Conservation (phyloP, 2,888 invertebrate species). For the Orthosia gothica region DNA sequence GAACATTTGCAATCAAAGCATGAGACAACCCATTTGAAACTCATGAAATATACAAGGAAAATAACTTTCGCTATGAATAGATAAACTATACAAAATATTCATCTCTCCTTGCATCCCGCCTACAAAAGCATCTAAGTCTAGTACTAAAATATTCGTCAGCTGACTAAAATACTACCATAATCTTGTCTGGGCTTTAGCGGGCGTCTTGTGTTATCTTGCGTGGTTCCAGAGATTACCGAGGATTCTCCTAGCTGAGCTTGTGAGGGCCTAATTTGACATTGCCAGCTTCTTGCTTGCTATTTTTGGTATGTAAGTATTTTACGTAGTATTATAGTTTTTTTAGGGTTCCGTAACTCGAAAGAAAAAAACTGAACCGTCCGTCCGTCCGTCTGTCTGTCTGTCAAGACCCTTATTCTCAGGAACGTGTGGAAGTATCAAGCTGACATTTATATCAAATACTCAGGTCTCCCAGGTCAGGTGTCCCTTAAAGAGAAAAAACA, state of each 20-base stretch:
- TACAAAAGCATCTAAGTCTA: conserved; percentile 30
- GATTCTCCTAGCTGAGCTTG: conserved; percentile 62
- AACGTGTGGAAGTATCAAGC: too few species aligned
- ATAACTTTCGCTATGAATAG: background rate
- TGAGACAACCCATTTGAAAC: background rate
- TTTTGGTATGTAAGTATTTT: conserved; percentile 29
- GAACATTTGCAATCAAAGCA: too few species aligned
- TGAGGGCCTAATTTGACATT: conserved; percentile 64
- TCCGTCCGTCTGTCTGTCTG: too few species aligned
- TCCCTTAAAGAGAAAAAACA: too few species aligned
- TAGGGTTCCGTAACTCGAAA: too few species aligned
- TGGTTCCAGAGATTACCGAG: conserved; percentile 62
- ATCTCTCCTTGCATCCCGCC: conserved; percentile 34
- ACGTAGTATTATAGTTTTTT: too few species aligned
- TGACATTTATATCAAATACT: too few species aligned
- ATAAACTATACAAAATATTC: conserved; percentile 3
- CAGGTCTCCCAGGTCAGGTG: too few species aligned
- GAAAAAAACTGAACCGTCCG: too few species aligned
- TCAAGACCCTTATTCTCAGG: too few species aligned
- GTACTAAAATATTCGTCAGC: conserved; percentile 62
- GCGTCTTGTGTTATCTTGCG: conserved; percentile 65
- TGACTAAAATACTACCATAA: conserved; percentile 64
- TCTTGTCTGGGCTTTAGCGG: conserved; percentile 60
- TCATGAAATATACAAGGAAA: background rate
- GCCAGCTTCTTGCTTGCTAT: conserved; percentile 42